Evolutionary conservation across 2,797 vertebrate genomes (phyloP).

Genomic region (Vultur gryphus): DNA sequence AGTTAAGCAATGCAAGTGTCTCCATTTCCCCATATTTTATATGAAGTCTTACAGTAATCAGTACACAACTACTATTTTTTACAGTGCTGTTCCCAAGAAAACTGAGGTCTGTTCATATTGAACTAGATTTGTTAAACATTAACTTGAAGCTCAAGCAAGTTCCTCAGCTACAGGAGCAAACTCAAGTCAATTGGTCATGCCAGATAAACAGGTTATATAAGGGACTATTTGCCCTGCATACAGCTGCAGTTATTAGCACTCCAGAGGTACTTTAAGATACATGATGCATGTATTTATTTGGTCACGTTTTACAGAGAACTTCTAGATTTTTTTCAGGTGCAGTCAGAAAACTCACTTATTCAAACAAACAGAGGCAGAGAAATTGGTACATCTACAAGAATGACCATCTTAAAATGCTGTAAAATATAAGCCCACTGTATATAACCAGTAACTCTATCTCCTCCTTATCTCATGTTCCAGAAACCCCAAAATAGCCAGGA

Average conservation of each 20-base stretch:
- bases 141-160: neutral
- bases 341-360: neutral
- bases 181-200: neutral
- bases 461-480: neutral
- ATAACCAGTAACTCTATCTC: neutral
- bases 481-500: neutral
- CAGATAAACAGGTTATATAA: neutral
- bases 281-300: rapidly evolving
- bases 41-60: neutral
- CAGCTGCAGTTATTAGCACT: neutral
- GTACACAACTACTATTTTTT: neutral
- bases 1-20: neutral
- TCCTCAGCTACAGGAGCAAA: neutral
- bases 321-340: neutral
- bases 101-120: neutral
- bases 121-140: neutral
- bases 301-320: neutral
- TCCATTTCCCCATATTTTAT: neutral
- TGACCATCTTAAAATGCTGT: rapidly evolving
- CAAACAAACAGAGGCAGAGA: neutral
- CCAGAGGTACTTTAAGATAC: neutral
- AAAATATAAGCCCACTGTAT: rapidly evolving
- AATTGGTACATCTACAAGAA: neutral
- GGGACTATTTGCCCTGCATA: neutral
- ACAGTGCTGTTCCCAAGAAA: neutral